A percentile compares a stretch with the other conserved stretches of the same genome.
phyloP scores from a whole-genome alignment of 2,113 vertebrate genomes.

The Centropus bengalensis region DNA sequence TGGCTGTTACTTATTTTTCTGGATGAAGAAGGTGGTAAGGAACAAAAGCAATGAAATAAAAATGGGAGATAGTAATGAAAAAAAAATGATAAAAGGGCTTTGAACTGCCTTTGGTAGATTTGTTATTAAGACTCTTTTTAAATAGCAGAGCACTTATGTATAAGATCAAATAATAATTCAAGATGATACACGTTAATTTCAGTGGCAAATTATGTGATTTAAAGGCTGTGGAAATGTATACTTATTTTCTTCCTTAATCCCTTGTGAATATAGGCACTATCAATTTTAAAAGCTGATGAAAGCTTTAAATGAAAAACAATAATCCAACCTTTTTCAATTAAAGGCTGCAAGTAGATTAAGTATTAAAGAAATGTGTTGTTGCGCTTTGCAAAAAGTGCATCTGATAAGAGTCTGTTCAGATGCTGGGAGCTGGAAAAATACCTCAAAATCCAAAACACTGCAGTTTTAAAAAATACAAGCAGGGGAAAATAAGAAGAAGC shows the following conservation, averaged over 20 bases:
- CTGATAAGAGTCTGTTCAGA: not conserved
- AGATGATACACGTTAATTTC: slow-evolving; percentile 59
- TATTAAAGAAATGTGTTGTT: slow-evolving; percentile 7
- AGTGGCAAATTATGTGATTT: slow-evolving; percentile 53
- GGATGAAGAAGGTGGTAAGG: slow-evolving; percentile 69
- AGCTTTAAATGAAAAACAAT: slow-evolving; percentile 58
- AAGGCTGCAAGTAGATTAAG: slow-evolving; percentile 41
- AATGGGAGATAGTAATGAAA: slow-evolving; percentile 70
- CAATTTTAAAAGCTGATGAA: slow-evolving; percentile 54
- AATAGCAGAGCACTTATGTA: slow-evolving; percentile 44
- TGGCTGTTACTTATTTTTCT: slow-evolving; percentile 76
- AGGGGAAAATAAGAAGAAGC: not conserved
- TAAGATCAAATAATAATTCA: slow-evolving; percentile 70
- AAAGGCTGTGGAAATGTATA: slow-evolving; percentile 53
- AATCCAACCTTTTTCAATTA: slow-evolving; percentile 62
- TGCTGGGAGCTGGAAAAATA: not conserved
- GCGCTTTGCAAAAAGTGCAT: not conserved
- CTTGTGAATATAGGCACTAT: slow-evolving; percentile 37
- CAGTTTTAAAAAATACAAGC: not conserved
- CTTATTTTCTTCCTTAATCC: slow-evolving; percentile 54
- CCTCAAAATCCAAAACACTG: not conserved
- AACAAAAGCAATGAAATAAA: slow-evolving; percentile 73
- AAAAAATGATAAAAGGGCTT: slow-evolving; percentile 58
- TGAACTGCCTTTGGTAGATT: slow-evolving; percentile 61
- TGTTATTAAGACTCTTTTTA: slow-evolving; percentile 63